A percentile compares a stretch with the other conserved stretches of the same genome.
Conservation (phyloP, 1,140 invertebrate species). For the Epicauta chinensis region DNA sequence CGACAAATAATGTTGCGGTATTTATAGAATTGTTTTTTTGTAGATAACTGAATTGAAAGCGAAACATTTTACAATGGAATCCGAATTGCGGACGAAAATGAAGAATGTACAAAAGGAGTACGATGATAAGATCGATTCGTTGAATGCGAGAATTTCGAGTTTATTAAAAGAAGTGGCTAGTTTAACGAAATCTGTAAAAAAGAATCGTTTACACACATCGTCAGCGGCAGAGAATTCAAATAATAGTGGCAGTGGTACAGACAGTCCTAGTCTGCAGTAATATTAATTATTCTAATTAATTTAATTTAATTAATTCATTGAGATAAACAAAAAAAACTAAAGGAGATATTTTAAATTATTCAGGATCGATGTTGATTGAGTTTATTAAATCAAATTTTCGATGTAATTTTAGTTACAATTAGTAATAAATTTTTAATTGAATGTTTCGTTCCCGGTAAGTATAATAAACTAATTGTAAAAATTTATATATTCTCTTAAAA, state of each 20-base stretch:
- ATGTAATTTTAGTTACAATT: no score
- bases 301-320: no score
- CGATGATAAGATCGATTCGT: slow-evolving; percentile 68
- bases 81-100: slow-evolving; percentile 78
- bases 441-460: no score
- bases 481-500: no score
- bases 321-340: no score
- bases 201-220: slow-evolving; percentile 27
- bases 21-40: slow-evolving; percentile 10
- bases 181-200: slow-evolving; percentile 71
- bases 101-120: slow-evolving; percentile 73
- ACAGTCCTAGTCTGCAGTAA: slow-evolving; percentile 58
- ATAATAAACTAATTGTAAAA: no score
- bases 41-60: slow-evolving; percentile 92
- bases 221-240: slow-evolving; percentile 48
- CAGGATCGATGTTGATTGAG: background rate
- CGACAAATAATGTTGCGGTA: background rate
- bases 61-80: slow-evolving; percentile 80
- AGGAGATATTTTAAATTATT: background rate
- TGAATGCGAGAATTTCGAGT: slow-evolving; percentile 71
- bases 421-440: no score
- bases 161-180: slow-evolving; percentile 79
- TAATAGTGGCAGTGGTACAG: slow-evolving; percentile 68
- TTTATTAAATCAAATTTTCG: background rate
- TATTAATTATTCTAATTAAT: background rate